Evolutionary conservation across 1,140 invertebrate species (phyloP).

Genomic region (Drosophila funebris): DNA sequence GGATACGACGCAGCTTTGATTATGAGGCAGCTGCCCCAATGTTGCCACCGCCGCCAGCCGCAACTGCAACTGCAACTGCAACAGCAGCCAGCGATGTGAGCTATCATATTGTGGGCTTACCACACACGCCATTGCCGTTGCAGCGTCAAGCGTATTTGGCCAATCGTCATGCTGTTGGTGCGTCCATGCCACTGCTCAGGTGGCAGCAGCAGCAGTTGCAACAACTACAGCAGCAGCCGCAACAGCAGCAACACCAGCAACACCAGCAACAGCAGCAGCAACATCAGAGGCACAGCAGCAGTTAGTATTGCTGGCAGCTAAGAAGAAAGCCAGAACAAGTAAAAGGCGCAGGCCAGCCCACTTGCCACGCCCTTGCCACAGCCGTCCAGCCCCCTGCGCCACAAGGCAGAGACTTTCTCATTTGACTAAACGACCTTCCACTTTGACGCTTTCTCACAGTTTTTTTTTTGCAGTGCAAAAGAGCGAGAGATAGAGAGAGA

Average conservation of each 20-base stretch:
- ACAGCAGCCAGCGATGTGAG: slow-evolving; percentile 1
- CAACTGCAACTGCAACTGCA: slow-evolving; percentile 12
- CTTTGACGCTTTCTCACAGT: slow-evolving; percentile 67
- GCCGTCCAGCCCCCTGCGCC: background rate
- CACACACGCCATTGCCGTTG: slow-evolving; percentile 69
- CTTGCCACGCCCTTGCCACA: background rate
- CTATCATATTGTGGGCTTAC: slow-evolving; percentile 71
- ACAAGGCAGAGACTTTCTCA: slow-evolving; percentile 60
- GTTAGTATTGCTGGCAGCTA: slow-evolving; percentile 62
- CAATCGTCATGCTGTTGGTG: slow-evolving; percentile 73
- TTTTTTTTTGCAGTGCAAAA: slow-evolving; percentile 53
- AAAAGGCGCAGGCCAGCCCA: slow-evolving; percentile 5
- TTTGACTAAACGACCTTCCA: slow-evolving; percentile 73
- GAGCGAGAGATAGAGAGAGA: slow-evolving; percentile 2
- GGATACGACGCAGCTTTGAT: slow-evolving; percentile 56
- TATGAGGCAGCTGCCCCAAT: slow-evolving; percentile 35
- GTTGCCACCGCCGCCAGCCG: slow-evolving; percentile 45
- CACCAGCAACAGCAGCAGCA: slow-evolving; percentile 41
- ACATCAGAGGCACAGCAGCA: slow-evolving; percentile 40
- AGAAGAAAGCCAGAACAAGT: slow-evolving; percentile 33
- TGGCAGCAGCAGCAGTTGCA: slow-evolving; percentile 54
- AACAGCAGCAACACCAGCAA: slow-evolving; percentile 30
- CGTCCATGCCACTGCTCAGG: slow-evolving; percentile 71
- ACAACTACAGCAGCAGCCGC: slow-evolving; percentile 32
- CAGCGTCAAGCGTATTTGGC: slow-evolving; percentile 72